These are phyloP conservation scores for Emydoidea blandingii DNA, from an alignment of 2,797 vertebrate genomes.

Conservation along the genomic window DNA sequence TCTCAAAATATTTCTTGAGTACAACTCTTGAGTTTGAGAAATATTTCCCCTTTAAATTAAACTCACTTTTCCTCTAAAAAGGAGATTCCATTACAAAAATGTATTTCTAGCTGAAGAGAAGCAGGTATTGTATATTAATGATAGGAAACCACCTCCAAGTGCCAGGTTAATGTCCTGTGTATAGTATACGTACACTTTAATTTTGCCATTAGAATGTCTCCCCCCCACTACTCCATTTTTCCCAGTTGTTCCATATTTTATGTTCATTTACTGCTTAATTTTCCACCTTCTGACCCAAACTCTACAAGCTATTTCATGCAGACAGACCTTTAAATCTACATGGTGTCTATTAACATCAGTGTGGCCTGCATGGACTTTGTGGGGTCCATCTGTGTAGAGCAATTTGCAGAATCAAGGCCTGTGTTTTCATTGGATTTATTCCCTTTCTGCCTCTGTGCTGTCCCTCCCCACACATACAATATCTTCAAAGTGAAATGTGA, in stretches of 20 bases:
- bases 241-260: constrained; percentile 64
- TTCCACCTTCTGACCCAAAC: constrained; percentile 1
- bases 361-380: background rate
- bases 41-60: background rate
- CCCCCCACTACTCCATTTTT: constrained; percentile 34
- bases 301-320: background rate
- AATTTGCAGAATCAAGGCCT: constrained; percentile 54
- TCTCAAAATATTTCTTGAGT: background rate
- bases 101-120: background rate
- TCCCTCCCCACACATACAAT: background rate
- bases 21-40: background rate
- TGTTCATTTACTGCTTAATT: constrained; percentile 59
- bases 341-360: constrained; percentile 47
- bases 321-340: constrained; percentile 47
- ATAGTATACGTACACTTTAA: constrained; percentile 61
- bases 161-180: constrained; percentile 16
- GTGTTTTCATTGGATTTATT: constrained; percentile 58
- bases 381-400: background rate
- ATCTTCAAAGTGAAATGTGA: constrained; percentile 50
- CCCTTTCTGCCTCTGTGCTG: constrained; percentile 22
- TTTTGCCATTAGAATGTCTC: constrained; percentile 25
- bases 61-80: background rate
- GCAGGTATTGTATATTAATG: background rate
- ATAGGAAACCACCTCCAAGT: background rate
- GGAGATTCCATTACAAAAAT: background rate